Percentiles rank a stretch among this genome's conserved stretches.
phyloP scores from a whole-genome alignment of 2,113 vertebrate species.

The Athene noctua region DNA sequence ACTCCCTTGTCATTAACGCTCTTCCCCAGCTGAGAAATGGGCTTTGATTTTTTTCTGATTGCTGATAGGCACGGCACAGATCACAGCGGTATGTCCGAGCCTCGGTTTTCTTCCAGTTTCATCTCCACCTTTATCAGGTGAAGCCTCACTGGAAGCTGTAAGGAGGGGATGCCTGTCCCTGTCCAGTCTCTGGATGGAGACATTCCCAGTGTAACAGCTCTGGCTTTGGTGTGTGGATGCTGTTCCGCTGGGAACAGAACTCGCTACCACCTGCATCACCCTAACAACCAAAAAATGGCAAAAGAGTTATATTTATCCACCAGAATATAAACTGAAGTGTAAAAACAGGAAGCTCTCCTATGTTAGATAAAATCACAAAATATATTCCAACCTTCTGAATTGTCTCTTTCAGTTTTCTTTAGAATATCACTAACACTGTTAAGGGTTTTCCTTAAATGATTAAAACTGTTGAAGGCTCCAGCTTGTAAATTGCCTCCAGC shows the following conservation, averaged over 20 bases:
- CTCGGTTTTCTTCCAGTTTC: background rate
- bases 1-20: background rate
- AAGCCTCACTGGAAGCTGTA: background rate
- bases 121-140: fast-evolving
- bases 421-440: background rate
- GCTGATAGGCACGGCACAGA: background rate
- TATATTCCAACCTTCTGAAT: background rate
- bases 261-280: background rate
- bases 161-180: background rate
- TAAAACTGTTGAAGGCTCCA: conserved; percentile 12
- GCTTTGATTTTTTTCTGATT: background rate
- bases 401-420: background rate
- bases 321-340: background rate
- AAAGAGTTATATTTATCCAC: background rate
- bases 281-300: background rate
- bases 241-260: background rate
- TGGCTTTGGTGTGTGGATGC: background rate
- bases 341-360: background rate
- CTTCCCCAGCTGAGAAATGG: background rate
- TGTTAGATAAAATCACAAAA: background rate
- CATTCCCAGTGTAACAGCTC: background rate
- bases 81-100: background rate
- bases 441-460: background rate
- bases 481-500: conserved; percentile 14
- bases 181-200: background rate